These are phyloP conservation scores for Pachymerium ferrugineum DNA, from an alignment of 2,888 invertebrate species.

Conservation along the genomic window DNA sequence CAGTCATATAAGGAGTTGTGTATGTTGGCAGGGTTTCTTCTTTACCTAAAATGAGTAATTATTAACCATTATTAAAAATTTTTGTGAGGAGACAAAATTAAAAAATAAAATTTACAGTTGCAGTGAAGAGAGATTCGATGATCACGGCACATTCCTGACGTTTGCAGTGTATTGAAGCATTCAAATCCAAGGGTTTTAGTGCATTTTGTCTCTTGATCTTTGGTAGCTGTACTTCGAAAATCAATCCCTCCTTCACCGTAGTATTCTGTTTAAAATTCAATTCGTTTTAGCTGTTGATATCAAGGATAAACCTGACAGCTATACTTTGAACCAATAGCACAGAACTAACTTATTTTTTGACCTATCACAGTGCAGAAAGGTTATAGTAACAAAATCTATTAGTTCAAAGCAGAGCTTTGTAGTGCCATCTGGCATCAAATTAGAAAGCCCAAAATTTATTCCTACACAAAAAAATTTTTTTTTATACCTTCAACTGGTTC, in stretches of 20 bases:
- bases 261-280: neutral
- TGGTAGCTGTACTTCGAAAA: conserved; percentile 36
- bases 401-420: too few relatives aligned
- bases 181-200: conserved; percentile 38
- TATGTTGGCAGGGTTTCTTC: neutral
- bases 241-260: conserved; percentile 37
- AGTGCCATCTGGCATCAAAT: too few relatives aligned
- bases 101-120: conserved; percentile 34
- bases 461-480: too few relatives aligned
- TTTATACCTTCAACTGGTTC: conserved; percentile 5
- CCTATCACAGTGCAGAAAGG: too few relatives aligned
- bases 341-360: too few relatives aligned
- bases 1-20: neutral
- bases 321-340: too few relatives aligned
- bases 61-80: neutral
- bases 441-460: neutral
- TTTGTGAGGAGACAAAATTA: too few relatives aligned
- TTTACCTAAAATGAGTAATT: neutral
- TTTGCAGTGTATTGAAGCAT: conserved; percentile 37
- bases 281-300: too few relatives aligned
- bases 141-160: conserved; percentile 41
- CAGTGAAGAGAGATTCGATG: conserved; percentile 44
- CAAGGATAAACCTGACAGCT: too few relatives aligned
- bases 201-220: conserved; percentile 40
- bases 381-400: too few relatives aligned